These are phyloP conservation scores for Dione vanillae DNA, from an alignment of 2,888 invertebrate species.

Conservation along the genomic window DNA sequence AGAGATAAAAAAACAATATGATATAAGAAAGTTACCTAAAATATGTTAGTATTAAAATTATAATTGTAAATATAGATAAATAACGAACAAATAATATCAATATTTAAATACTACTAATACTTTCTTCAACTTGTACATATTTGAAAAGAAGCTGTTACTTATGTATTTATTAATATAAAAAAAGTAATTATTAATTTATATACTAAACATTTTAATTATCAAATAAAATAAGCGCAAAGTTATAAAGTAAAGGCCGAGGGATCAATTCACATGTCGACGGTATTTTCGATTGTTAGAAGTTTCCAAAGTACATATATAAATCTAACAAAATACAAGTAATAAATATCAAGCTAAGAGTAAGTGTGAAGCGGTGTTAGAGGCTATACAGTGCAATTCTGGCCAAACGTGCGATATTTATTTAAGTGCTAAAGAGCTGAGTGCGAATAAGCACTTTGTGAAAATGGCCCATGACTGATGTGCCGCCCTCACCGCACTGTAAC, in stretches of 20 bases:
- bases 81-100: too few species aligned
- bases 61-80: too few species aligned
- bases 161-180: too few species aligned
- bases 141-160: too few species aligned
- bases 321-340: conserved; percentile 58
- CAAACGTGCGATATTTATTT: conserved; percentile 82
- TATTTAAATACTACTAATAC: too few species aligned
- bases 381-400: conserved; percentile 75
- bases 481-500: conserved; percentile 33
- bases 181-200: too few species aligned
- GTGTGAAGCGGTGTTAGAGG: conserved; percentile 80
- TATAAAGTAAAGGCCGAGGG: neutral
- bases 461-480: conserved; percentile 78
- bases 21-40: too few species aligned
- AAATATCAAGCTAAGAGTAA: conserved; percentile 67
- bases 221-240: neutral
- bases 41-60: too few species aligned
- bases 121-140: too few species aligned
- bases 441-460: conserved; percentile 68
- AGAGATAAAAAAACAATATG: too few species aligned
- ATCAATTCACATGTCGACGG: neutral
- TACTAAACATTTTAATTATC: neutral
- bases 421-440: conserved; percentile 64
- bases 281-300: conserved; percentile 32
- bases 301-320: conserved; percentile 60